A percentile compares a stretch with the other conserved stretches of the same genome.
Conservation (phyloP, 2,113 vertebrate species). For the Sphaerodactylus townsendi region DNA sequence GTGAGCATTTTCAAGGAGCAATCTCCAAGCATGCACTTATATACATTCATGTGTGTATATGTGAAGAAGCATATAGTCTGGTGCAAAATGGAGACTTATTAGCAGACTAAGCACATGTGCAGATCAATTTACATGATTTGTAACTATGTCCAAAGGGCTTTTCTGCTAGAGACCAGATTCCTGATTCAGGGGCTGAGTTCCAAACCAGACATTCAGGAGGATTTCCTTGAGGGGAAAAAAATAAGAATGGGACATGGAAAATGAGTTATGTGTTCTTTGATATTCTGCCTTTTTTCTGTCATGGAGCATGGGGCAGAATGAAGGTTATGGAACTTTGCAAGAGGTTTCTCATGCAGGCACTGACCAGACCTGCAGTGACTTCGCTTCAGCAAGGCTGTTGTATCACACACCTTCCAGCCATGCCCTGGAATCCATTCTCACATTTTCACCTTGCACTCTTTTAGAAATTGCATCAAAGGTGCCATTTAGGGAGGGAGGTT, state of each 20-base stretch:
- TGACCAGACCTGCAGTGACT: too few relatives aligned
- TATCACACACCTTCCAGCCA: too few relatives aligned
- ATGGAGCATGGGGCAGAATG: too few relatives aligned
- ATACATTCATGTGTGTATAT: not conserved
- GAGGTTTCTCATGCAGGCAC: too few relatives aligned
- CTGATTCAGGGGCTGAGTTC: not conserved
- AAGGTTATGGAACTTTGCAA: too few relatives aligned
- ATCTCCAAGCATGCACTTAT: fast-evolving
- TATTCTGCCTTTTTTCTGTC: too few relatives aligned
- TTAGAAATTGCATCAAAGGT: too few relatives aligned
- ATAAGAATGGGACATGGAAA: not conserved
- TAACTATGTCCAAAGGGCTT: not conserved
- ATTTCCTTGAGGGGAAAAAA: not conserved
- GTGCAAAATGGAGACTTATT: not conserved
- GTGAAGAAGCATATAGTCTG: not conserved
- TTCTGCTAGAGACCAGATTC: not conserved
- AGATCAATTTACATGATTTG: not conserved
- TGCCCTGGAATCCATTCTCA: too few relatives aligned
- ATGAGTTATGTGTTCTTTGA: not conserved
- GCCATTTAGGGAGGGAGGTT: too few relatives aligned
- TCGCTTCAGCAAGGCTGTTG: too few relatives aligned
- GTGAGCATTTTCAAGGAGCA: not conserved
- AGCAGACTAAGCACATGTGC: not conserved
- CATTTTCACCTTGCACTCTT: too few relatives aligned
- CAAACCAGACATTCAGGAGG: not conserved